Evolutionary conservation across 1,140 invertebrate genomes (phyloP).

Genomic region (Calliopsis andreniformis): DNA sequence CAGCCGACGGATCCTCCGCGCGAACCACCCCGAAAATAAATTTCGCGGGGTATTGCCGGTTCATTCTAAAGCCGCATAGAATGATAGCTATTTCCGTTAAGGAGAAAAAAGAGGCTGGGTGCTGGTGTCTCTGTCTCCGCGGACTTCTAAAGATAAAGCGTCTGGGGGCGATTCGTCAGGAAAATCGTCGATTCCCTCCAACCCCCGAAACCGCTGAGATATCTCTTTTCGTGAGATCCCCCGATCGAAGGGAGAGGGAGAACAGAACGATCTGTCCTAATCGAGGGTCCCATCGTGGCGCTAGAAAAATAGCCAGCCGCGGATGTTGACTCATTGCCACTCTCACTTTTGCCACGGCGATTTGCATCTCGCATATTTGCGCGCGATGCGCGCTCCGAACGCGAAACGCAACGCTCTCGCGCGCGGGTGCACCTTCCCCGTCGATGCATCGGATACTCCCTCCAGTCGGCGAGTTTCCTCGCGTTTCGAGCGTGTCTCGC

Average conservation of each 20-base stretch:
- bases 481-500: too few relatives aligned
- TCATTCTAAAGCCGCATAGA: conserved; percentile 68
- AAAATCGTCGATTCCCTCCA: conserved; percentile 31
- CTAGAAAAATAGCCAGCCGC: too few relatives aligned
- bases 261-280: too few relatives aligned
- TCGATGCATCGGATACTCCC: too few relatives aligned
- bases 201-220: background rate
- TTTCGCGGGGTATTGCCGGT: conserved; percentile 66
- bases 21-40: conserved; percentile 69
- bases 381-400: background rate
- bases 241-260: conserved; percentile 21
- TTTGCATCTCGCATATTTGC: conserved; percentile 37
- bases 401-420: background rate
- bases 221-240: background rate
- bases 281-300: too few relatives aligned
- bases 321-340: conserved; percentile 50
- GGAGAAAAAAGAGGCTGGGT: conserved; percentile 56
- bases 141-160: conserved; percentile 78
- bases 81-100: conserved; percentile 76
- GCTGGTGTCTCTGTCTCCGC: conserved; percentile 61
- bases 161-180: conserved; percentile 63
- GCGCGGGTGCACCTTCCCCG: background rate
- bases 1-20: conserved; percentile 53
- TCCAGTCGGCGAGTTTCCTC: too few relatives aligned
- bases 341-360: conserved; percentile 47